Evolutionary conservation across 1,140 invertebrate species (phyloP), one percentile per base, ranked within the genome.

Genomic region (Lordiphosa mommai): DNA sequence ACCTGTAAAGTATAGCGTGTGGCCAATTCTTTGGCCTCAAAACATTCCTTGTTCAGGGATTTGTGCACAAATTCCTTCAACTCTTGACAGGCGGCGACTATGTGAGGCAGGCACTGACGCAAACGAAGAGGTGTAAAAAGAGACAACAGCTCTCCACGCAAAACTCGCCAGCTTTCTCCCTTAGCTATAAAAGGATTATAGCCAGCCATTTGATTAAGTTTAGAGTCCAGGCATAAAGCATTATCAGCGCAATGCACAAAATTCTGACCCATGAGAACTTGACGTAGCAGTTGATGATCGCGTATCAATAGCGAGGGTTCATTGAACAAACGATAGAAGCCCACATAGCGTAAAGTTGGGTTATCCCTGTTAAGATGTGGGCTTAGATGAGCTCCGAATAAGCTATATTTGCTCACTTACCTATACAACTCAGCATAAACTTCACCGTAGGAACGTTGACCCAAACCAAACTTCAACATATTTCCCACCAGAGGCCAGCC

Each of bases 261-360:
- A 23, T 29, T 10, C 0, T 8, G 17, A 10, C 69, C 68, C 4
- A 50, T 9, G 9, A 72, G 53, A 23, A 72, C 17, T 4, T 56
- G 49, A 0, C 65, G 65, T 20, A 86, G 33, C 41, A 86, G 1
- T 16, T 63, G 46, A 33, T 69, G 55, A 13, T 64, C 61, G 1
- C 70, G 59, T 5, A 84, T 12, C 10, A 86, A 37, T 6, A 86
- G 30, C 1, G 77, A 65, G 1, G 80, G 80, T 8, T 73, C 80
- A 44, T 84, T 84, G 13, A 84, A 77, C 8, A 86, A 16, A 0
- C 73, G 72, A 36, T 84, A 86, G 29, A 86, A 71, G 16, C 58
- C 73, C 34, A 86, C 61, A 13, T 74, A 86, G 4, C 30, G 37
- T 30, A 61, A 27, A 1, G 20, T 4, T 3, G 61, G 53, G 44